Conservation (phyloP, 53 echinoderm and acorn worm species). For the Luidia sarsii region DNA sequence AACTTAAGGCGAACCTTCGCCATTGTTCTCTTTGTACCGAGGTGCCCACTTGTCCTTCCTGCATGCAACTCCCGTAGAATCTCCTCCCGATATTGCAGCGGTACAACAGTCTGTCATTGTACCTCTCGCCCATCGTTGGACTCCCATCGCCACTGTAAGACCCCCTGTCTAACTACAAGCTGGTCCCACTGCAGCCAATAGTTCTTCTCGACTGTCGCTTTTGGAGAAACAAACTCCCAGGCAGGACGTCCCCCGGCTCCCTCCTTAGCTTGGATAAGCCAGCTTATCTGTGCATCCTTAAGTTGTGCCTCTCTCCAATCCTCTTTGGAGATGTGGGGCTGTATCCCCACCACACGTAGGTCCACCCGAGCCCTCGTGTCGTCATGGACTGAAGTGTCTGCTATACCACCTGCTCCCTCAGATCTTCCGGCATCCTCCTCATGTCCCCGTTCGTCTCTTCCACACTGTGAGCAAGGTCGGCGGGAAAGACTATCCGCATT, state of each 20-base stretch:
- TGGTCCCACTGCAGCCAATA: conserved; percentile 40
- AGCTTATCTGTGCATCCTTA: no score
- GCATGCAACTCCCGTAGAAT: conserved; percentile 20
- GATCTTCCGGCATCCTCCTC: neutral
- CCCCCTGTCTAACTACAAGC: neutral
- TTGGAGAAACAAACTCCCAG: conserved; percentile 11
- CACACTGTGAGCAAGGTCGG: neutral
- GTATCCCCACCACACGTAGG: conserved; percentile 5
- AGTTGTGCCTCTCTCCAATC: neutral
- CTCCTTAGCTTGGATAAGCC: conserved; percentile 31
- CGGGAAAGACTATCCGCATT: conserved; percentile 27
- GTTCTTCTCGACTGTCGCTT: neutral
- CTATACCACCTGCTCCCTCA: neutral
- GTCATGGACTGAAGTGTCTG: neutral
- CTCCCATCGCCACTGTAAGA: conserved; percentile 28
- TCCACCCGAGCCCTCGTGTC: no score
- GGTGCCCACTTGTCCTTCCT: conserved; percentile 27
- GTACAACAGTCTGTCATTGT: no score
- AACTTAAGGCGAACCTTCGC: conserved; percentile 20
- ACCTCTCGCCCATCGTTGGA: conserved; percentile 25
- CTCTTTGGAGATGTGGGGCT: neutral
- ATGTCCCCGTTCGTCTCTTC: neutral
- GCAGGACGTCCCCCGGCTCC: neutral
- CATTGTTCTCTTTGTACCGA: conserved; percentile 36
- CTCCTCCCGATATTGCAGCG: neutral